A percentile compares a stretch with the other conserved stretches of the same genome.
Evolutionary conservation across 2,888 invertebrate genomes (phyloP).

Genomic region (Drosophila lutescens): DNA sequence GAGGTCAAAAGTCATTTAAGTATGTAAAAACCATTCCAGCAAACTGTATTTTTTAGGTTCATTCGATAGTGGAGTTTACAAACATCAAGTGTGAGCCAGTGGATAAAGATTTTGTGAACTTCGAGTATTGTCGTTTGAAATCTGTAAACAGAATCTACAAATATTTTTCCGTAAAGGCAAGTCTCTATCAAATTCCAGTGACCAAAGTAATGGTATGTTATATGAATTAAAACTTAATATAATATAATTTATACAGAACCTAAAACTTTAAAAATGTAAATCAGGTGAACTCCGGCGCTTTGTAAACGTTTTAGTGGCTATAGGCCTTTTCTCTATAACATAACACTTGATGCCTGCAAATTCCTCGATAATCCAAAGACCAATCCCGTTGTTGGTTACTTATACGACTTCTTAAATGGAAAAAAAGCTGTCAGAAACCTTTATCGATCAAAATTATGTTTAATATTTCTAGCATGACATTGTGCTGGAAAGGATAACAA

Average conservation of each 20-base stretch:
- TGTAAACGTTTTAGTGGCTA: background rate
- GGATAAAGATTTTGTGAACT: background rate
- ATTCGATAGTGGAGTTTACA: background rate
- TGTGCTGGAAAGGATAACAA: too few relatives aligned
- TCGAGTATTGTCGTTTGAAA: background rate
- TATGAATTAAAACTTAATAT: too few relatives aligned
- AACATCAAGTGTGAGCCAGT: background rate
- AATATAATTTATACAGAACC: background rate
- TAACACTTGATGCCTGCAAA: conserved; percentile 9
- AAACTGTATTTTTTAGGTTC: background rate
- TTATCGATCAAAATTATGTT: too few relatives aligned
- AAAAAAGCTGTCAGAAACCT: too few relatives aligned
- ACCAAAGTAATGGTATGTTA: background rate
- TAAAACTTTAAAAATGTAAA: too few relatives aligned
- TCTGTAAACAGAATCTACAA: background rate
- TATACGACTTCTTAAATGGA: too few relatives aligned
- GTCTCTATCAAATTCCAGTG: background rate
- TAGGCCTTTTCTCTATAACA: conserved; percentile 13
- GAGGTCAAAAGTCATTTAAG: background rate
- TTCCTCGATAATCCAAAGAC: background rate
- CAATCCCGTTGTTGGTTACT: background rate
- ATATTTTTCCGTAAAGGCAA: background rate
- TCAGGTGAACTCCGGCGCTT: background rate
- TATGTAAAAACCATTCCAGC: too few relatives aligned
- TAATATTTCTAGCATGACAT: too few relatives aligned